Base-by-base conservation (phyloP, 1,140 invertebrate species). In the Homalodisca vitripennis region DNA sequence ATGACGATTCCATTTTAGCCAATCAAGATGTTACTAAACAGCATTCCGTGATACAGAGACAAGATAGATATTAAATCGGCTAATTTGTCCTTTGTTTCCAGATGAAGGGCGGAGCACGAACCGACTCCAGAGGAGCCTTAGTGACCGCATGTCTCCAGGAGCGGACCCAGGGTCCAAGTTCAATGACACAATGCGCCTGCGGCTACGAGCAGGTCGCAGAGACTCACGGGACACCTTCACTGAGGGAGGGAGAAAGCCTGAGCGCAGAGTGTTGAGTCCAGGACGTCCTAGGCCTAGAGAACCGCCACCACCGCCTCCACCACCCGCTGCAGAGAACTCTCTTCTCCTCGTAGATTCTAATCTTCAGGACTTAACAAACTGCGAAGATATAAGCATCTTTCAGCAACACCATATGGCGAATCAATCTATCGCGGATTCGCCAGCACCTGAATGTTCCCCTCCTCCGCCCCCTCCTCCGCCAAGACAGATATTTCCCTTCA, bases 121-220 rank as follows among this genome's bases (percentile, higher is more conserved):
- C 14, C 76, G 75, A 2, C 70, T 84, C 2, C 82, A 82, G 67
- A 79, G 84, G 29, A 86, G 84, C 22, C 75, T 84, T 26, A 86
- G 85, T 51, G 68, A 69, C 57, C 32, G 68, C 17, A 62, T 81
- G 79, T 26, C 78, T 81, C 2, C 63, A 22, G 41, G 32, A 24
- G 32, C 34, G 12, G 79, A 81, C 62, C 78, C 78, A 0, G 74
- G 71, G 3, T 79, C 0, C 75, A 29, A 76, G 77, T 88, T 89
- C 80, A 81, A 85, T 81, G 85, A 93, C 76, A 92, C 90, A 20
- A 93, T 92, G 89, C 87, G 91, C 22, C 80, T 93, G 70, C 84
- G 89, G 73, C 81, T 86, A n/a, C 85, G 84, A 75, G 81, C 81
- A 71, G 85, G 82, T 74, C 78, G 84, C 46, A 32, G 48, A 32